Base-by-base conservation (phyloP, 2,113 vertebrate genomes). In the Oreochromis aureus region DNA sequence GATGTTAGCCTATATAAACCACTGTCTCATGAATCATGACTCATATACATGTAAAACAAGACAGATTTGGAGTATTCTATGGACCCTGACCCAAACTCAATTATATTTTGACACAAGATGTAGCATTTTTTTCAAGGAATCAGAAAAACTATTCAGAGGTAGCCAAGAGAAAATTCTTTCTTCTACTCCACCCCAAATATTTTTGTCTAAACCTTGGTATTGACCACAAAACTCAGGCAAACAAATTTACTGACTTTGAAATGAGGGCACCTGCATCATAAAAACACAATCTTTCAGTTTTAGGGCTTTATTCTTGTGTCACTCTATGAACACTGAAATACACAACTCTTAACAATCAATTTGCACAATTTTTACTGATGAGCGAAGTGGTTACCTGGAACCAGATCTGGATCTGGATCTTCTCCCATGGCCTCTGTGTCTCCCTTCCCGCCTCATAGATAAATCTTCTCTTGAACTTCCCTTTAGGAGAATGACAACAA, bases 371-470 rank as follows among this genome's bases (percentile, higher is more conserved):
- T 46, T 56, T 1, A 13, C 3, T 63, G 11, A 81, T 80, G 9
- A 82, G 41, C 32, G 63, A n/a, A 82, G 41, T 7, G 9, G 80
- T 95, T 96, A 98, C 98, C 97, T 97, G 83, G 97, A 97, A 80
- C 96, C 95, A 87, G 97, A 98, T 90, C 97, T 95, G 58, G 98
- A 97, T 82, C 97, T 95, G 56, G 98, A 97, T 76, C 97, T 97
- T 89, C 96, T 96, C 89, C 89, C 96, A 36, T 98, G 97, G 80
- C 95, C 94, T 80, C 95, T 93, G 46, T 97, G 97, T 10, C 97
- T 97, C 85, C 94, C 95, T 27, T 98, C 98, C 30, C 95, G 96
- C 88, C 95, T 86, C 76, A 93, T 85, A 44, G 95, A 93, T 3
- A 96, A 96, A 51, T 98, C 96, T 94, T 99, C 97, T 96, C 97